phyloP scores from a whole-genome alignment of 2,888 invertebrate genomes.

The Parnassius glacialis region DNA sequence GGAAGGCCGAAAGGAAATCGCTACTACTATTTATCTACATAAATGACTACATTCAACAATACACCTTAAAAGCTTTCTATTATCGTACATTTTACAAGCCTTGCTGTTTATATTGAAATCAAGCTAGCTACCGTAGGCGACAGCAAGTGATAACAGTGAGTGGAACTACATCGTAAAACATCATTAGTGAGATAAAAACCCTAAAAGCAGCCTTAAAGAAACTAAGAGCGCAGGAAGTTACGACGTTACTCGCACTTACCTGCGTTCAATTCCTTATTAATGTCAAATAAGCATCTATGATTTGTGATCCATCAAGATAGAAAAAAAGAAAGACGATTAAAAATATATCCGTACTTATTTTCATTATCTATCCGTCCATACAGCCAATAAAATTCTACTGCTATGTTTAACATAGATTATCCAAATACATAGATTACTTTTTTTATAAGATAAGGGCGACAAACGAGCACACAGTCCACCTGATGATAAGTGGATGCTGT shows the following conservation, averaged over 20 bases:
- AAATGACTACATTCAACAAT: slow-evolving; percentile 32
- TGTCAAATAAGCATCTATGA: slow-evolving; percentile 33
- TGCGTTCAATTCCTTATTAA: slow-evolving; percentile 47
- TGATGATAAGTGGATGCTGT: too few relatives aligned
- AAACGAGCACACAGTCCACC: too few relatives aligned
- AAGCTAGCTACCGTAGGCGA: slow-evolving; percentile 72
- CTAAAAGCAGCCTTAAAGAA: slow-evolving; percentile 64
- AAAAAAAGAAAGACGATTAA: slow-evolving; percentile 4
- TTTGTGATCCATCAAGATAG: slow-evolving; percentile 27
- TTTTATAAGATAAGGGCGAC: too few relatives aligned
- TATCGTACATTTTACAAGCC: slow-evolving; percentile 41
- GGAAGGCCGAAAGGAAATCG: slow-evolving; percentile 52
- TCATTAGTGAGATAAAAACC: slow-evolving; percentile 76
- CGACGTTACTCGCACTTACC: slow-evolving; percentile 42
- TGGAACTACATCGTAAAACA: slow-evolving; percentile 72
- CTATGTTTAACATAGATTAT: neutral
- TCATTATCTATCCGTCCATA: too few relatives aligned
- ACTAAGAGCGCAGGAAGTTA: slow-evolving; percentile 57
- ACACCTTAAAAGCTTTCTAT: slow-evolving; percentile 38
- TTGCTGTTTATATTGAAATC: slow-evolving; percentile 36
- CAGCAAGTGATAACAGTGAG: slow-evolving; percentile 61
- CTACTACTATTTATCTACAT: slow-evolving; percentile 45
- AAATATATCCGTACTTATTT: neutral
- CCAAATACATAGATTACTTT: too few relatives aligned
- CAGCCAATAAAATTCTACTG: neutral